Conservation (phyloP, 1,140 invertebrate species). For the Saccostrea cuccullata region DNA sequence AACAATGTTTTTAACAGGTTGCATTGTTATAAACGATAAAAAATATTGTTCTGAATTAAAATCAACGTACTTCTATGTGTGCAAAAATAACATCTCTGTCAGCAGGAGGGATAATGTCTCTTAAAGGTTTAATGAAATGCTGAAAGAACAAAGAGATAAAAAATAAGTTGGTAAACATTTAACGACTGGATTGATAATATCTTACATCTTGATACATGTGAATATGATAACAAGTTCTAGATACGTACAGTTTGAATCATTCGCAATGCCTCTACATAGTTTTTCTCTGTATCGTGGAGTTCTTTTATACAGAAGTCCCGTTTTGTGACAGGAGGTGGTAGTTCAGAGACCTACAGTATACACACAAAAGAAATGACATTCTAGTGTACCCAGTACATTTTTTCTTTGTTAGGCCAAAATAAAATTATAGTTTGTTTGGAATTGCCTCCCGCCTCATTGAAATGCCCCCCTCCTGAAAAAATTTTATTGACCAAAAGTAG, state of each 20-base stretch:
- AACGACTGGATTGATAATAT: neutral
- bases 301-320: slow-evolving; percentile 97
- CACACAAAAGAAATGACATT: too few species aligned
- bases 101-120: slow-evolving; percentile 85
- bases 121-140: slow-evolving; percentile 81
- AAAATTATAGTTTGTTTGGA: too few species aligned
- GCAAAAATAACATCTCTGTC: slow-evolving; percentile 91
- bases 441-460: too few species aligned
- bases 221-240: neutral
- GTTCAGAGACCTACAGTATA: slow-evolving; percentile 54
- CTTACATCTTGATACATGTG: neutral
- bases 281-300: slow-evolving; percentile 96
- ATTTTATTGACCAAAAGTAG: too few species aligned
- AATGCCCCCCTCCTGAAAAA: too few species aligned
- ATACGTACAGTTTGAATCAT: slow-evolving; percentile 83
- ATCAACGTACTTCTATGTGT: slow-evolving; percentile 87
- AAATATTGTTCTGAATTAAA: neutral
- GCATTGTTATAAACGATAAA: too few species aligned
- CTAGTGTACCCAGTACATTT: too few species aligned
- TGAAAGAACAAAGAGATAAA: slow-evolving; percentile 58
- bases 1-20: too few species aligned
- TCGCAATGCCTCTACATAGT: slow-evolving; percentile 95
- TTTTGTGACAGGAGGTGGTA: slow-evolving; percentile 80
- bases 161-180: neutral
- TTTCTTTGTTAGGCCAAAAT: too few species aligned